Conservation (phyloP, 1,140 invertebrate species). For the Neodiprion virginianus region DNA sequence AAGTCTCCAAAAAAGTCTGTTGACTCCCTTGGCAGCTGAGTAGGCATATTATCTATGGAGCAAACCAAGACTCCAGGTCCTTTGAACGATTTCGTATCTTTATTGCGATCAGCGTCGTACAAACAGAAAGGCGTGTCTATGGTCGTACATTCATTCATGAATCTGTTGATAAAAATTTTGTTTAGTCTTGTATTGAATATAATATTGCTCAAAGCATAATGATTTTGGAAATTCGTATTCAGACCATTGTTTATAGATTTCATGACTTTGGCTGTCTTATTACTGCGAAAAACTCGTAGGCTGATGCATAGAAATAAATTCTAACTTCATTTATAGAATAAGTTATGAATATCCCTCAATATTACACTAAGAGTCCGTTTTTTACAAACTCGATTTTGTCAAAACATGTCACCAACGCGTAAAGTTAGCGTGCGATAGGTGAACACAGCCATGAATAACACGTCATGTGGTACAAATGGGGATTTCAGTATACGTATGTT, state of each 20-base stretch:
- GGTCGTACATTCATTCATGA: slow-evolving; percentile 99
- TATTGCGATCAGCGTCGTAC: slow-evolving; percentile 98
- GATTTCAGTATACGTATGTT: background rate
- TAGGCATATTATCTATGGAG: slow-evolving; percentile 99
- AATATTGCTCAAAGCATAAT: background rate
- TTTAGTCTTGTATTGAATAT: background rate
- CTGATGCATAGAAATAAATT: too few species aligned
- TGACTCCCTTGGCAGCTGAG: slow-evolving; percentile 94
- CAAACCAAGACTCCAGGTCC: slow-evolving; percentile 97
- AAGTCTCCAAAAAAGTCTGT: slow-evolving; percentile 98
- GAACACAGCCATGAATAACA: too few species aligned
- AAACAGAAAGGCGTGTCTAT: slow-evolving; percentile 99
- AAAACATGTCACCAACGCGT: too few species aligned
- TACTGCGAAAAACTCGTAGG: too few species aligned
- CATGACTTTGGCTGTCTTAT: too few species aligned
- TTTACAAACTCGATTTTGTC: too few species aligned
- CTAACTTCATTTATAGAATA: too few species aligned
- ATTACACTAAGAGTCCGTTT: too few species aligned
- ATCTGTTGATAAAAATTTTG: slow-evolving; percentile 54
- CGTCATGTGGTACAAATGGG: too few species aligned
- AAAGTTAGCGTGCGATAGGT: too few species aligned
- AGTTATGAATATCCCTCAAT: too few species aligned
- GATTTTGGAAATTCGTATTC: background rate
- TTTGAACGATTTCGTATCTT: slow-evolving; percentile 95
- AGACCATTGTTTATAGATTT: too few species aligned